Evolutionary conservation across 2,113 vertebrate species (phyloP).

Genomic region (Mesitornis unicolor): DNA sequence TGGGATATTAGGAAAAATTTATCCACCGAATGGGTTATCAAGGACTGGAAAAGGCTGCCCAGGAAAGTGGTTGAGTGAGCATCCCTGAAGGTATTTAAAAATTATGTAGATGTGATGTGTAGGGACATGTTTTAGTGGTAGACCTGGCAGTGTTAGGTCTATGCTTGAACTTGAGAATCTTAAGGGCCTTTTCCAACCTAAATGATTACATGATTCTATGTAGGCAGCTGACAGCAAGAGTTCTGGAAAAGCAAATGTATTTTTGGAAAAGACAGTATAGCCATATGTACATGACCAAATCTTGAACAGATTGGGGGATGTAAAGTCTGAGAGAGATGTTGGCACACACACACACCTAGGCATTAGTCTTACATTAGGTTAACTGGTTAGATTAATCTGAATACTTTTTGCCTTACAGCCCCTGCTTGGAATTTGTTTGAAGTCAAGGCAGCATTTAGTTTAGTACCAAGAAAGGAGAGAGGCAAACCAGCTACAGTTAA

Average conservation of each 20-base stretch:
- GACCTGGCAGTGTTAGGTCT: not conserved
- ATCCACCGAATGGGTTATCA: rapidly evolving
- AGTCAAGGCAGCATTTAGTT: not conserved
- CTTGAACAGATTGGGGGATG: slow-evolving; percentile 39
- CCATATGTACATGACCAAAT: not conserved
- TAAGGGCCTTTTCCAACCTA: not conserved
- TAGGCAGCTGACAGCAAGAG: not conserved
- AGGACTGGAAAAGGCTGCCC: not conserved
- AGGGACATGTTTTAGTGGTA: not conserved
- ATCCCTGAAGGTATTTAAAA: not conserved
- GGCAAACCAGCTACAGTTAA: not conserved
- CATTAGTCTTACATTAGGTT: not conserved
- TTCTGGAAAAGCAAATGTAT: not conserved
- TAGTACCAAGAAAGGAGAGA: not conserved
- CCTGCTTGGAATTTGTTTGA: not conserved
- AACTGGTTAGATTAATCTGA: not conserved
- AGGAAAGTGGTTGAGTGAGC: not conserved
- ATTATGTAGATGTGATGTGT: not conserved
- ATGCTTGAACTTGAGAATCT: not conserved
- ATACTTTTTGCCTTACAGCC: not conserved
- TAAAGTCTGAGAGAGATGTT: not conserved
- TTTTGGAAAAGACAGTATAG: not conserved
- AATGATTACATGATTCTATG: not conserved
- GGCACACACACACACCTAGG: not conserved
- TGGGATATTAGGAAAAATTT: not conserved